phyloP scores from a whole-genome alignment of 1,140 invertebrate species.

The Ostrea edulis region DNA sequence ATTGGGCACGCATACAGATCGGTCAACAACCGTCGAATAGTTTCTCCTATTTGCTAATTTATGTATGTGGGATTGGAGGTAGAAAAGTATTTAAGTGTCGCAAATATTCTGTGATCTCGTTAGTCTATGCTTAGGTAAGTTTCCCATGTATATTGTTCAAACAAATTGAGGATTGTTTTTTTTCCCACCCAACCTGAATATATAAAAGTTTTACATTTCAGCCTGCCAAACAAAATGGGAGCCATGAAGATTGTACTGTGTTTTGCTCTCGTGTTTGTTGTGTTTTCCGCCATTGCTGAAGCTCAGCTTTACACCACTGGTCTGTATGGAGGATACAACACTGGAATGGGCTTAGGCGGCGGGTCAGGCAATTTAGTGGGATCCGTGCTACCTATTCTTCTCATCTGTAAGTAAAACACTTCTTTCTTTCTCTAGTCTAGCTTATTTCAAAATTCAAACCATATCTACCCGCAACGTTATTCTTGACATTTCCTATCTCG shows the following conservation, averaged over 20 bases:
- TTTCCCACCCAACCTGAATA: background rate
- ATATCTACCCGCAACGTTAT: too few relatives aligned
- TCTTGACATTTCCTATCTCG: too few relatives aligned
- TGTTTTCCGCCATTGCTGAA: background rate
- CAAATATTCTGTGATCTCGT: background rate
- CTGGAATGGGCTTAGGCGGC: background rate
- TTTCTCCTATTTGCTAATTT: background rate
- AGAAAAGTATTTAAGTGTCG: background rate
- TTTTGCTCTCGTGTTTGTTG: background rate
- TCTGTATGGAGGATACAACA: background rate
- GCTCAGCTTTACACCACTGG: background rate
- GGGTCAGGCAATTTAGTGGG: background rate
- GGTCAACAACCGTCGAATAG: background rate
- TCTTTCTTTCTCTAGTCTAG: background rate
- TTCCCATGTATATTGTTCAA: background rate
- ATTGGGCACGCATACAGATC: background rate
- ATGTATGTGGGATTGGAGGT: background rate
- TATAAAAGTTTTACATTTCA: background rate
- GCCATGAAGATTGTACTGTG: background rate
- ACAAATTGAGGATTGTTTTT: background rate
- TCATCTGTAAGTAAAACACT: background rate
- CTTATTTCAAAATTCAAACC: background rate
- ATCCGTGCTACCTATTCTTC: background rate
- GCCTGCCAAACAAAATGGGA: background rate
- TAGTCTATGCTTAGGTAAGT: background rate